These are phyloP conservation scores for Hydractinia echinata DNA, from an alignment of 30 jellyfish, hydroid and myxozoan genomes.

Conservation along the genomic window DNA sequence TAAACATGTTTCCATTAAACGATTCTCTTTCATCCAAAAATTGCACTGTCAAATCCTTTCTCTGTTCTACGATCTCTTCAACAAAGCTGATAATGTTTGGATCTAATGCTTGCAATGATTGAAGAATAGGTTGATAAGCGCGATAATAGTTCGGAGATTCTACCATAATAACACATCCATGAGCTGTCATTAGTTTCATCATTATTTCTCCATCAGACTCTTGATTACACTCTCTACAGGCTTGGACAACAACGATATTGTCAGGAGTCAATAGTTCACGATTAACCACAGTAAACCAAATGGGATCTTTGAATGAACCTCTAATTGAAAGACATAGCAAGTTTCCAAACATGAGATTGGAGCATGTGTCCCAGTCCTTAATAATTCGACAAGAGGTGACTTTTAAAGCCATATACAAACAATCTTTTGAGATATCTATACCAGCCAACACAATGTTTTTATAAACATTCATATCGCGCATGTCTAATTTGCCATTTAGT, in stretches of 20 bases:
- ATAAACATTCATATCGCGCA: constrained; percentile 57
- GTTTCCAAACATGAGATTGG: constrained; percentile 57
- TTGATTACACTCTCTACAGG: constrained; percentile 35
- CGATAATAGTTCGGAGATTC: constrained; percentile 65
- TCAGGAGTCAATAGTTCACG: constrained; percentile 35
- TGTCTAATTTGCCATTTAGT: constrained; percentile 17
- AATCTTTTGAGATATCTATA: background rate
- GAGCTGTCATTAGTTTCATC: constrained; percentile 5
- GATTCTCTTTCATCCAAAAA: background rate
- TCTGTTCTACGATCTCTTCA: constrained; percentile 36
- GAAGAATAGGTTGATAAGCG: constrained; percentile 50
- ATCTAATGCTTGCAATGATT: constrained; percentile 39
- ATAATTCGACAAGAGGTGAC: constrained; percentile 25
- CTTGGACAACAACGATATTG: constrained; percentile 32
- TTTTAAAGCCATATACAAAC: constrained; percentile 35
- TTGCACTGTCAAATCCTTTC: constrained; percentile 13
- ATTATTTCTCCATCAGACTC: constrained; percentile 33
- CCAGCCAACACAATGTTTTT: constrained; percentile 36
- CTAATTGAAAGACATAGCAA: constrained; percentile 46
- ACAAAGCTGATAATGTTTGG: constrained; percentile 32
- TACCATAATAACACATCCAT: constrained; percentile 37
- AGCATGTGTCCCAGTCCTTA: constrained; percentile 41
- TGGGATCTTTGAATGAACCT: constrained; percentile 36
- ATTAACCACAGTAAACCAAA: constrained; percentile 55
- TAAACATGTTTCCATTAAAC: background rate